phyloP scores from a whole-genome alignment of 2,797 vertebrate genomes.

The Dendrocincla tyrannina region DNA sequence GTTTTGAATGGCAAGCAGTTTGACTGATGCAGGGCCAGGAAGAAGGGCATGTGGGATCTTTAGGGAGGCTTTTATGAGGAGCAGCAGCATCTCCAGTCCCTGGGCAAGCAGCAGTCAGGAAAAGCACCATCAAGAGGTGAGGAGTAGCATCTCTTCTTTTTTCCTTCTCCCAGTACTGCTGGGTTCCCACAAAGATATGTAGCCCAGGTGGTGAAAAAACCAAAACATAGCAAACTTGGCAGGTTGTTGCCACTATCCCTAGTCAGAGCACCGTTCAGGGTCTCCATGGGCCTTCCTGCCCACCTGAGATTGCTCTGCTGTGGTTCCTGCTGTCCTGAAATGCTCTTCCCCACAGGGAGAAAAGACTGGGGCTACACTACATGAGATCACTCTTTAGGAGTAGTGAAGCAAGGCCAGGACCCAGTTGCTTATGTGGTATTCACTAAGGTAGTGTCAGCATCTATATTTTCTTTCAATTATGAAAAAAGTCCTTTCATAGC shows the following conservation, averaged over 20 bases:
- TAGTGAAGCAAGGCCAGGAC: neutral
- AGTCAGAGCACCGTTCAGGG: neutral
- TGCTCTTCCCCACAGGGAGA: neutral
- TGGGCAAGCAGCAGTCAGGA: neutral
- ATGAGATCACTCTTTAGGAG: neutral
- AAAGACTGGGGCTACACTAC: neutral
- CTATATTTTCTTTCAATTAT: constrained; percentile 12
- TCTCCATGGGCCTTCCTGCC: neutral
- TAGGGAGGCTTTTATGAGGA: neutral
- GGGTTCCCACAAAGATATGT: neutral
- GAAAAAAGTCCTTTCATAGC: constrained; percentile 47
- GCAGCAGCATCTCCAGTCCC: neutral
- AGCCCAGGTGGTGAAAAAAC: neutral
- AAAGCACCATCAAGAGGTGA: neutral
- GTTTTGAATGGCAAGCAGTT: neutral
- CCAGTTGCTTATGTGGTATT: neutral
- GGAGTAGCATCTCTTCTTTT: neutral
- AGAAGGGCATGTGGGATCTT: neutral
- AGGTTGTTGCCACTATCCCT: neutral
- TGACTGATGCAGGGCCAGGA: neutral
- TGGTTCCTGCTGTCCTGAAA: neutral
- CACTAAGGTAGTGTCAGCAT: neutral
- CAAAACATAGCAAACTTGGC: neutral
- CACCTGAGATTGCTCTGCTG: neutral
- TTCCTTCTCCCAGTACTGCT: neutral